Base-by-base conservation (phyloP, 2,113 vertebrate species). In the Holacanthus passer region DNA sequence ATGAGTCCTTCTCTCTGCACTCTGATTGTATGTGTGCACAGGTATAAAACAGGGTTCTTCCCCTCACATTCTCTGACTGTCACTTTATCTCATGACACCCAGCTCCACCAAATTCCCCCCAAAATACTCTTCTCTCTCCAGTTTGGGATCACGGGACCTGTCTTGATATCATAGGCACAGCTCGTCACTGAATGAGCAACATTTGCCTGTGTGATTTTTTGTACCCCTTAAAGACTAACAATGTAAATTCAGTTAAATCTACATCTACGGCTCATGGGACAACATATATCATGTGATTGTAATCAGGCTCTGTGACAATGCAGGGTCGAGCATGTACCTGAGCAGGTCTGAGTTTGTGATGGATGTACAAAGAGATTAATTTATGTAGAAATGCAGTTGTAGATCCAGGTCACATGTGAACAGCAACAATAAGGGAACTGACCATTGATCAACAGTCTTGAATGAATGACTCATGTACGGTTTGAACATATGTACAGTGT, bases 41-140 rank as follows among this genome's bases (percentile, higher is more conserved):
- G 5, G 78, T 68, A 27, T 81, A 89, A 90, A 85, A 90, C 69
- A 73, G 86, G 83, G 74, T 29, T 41, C 45, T 62, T 85, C 20
- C 69, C 59, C 72, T 72, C 11, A 56, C 3, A 64, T 75, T 79
- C 67, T 59, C 37, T 55, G 43, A 66, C 37, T 77, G 84, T 81
- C 85, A 87, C 47, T 79, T 73, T 66, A 69, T 79, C 41, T 48
- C 19, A 37, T 37, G 17, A 63, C 41, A 56, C 37, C 14, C 53
- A 37, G 31, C 19, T 19, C 3, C 2, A 2, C 7, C 27, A 47
- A 37, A 19, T 31, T 27, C 24, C 77, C 32, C 7, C 11, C 2
- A 31, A 45, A 37, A 39, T 32, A 27, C 53, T 48, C 39, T 56
- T 41, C 62, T 9, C 24, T 14, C 27, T 24, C 7, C 67, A 53